These are phyloP conservation scores for Maconellicoccus hirsutus DNA, from an alignment of 1,140 invertebrate genomes.

Conservation along the genomic window DNA sequence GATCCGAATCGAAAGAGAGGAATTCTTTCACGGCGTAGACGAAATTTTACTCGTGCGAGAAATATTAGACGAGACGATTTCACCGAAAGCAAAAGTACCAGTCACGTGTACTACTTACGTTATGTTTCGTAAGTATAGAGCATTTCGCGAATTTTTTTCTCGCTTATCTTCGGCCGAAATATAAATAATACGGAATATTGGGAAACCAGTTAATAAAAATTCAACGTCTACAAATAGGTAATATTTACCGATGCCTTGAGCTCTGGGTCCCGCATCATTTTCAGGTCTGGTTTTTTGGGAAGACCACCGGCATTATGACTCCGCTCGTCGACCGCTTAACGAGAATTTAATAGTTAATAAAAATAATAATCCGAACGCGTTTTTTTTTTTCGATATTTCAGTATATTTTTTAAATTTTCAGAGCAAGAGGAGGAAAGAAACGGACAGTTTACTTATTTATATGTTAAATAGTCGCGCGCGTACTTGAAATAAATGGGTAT, in stretches of 20 bases:
- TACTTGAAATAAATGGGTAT: background rate
- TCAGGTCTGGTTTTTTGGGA: background rate
- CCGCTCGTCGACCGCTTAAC: background rate
- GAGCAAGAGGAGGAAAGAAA: background rate
- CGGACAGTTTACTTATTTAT: conserved; percentile 9
- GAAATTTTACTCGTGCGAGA: no score
- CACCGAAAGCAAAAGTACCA: no score
- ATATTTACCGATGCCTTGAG: background rate
- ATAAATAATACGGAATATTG: no score
- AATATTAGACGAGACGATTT: no score
- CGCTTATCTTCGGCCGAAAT: no score
- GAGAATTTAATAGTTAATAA: conserved; percentile 10
- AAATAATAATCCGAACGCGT: background rate
- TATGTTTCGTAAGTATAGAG: no score
- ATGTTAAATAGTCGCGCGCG: background rate
- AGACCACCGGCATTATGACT: conserved; percentile 4
- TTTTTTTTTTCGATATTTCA: background rate
- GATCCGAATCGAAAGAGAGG: no score
- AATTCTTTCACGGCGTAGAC: no score
- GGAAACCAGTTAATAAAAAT: conserved; percentile 10
- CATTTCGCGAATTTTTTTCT: no score
- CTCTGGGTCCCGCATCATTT: conserved; percentile 19
- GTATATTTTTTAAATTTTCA: background rate
- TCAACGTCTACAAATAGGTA: background rate
- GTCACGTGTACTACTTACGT: no score